phyloP scores from a whole-genome alignment of 1,140 invertebrate genomes.

The Varroa destructor region DNA sequence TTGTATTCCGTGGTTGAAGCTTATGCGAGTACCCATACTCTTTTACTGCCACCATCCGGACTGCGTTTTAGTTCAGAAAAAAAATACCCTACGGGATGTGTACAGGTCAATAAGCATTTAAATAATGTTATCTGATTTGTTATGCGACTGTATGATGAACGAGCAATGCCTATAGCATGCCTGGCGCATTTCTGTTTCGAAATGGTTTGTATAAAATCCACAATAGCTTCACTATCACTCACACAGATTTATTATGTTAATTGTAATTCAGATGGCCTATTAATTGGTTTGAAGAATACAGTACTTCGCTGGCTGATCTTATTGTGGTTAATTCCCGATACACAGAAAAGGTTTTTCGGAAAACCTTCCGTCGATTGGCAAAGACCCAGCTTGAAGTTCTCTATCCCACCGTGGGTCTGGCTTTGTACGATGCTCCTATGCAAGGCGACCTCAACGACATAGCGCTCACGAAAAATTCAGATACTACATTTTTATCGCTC shows the following conservation, averaged over 20 bases:
- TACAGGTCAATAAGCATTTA: background rate
- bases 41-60: slow-evolving; percentile 33
- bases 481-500: slow-evolving; percentile 66
- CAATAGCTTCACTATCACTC: slow-evolving; percentile 50
- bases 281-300: slow-evolving; percentile 78
- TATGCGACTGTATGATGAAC: no score
- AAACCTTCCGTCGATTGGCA: slow-evolving; percentile 62
- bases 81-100: background rate
- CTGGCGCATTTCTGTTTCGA: no score
- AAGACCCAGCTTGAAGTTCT: slow-evolving; percentile 58
- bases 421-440: slow-evolving; percentile 53
- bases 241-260: slow-evolving; percentile 61
- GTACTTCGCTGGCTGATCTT: slow-evolving; percentile 51
- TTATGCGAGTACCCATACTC: slow-evolving; percentile 20
- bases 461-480: slow-evolving; percentile 37
- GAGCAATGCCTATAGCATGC: no score
- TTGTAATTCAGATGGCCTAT: slow-evolving; percentile 63
- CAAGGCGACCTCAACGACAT: slow-evolving; percentile 45
- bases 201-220: slow-evolving; percentile 47
- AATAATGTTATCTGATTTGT: no score
- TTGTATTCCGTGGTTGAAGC: slow-evolving; percentile 35
- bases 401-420: slow-evolving; percentile 82
- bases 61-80: slow-evolving; percentile 2
- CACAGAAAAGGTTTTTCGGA: slow-evolving; percentile 61
- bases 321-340: slow-evolving; percentile 91